These are phyloP conservation scores for Centropyge bicolor DNA, from an alignment of 2,797 vertebrate species.

Conservation along the genomic window DNA sequence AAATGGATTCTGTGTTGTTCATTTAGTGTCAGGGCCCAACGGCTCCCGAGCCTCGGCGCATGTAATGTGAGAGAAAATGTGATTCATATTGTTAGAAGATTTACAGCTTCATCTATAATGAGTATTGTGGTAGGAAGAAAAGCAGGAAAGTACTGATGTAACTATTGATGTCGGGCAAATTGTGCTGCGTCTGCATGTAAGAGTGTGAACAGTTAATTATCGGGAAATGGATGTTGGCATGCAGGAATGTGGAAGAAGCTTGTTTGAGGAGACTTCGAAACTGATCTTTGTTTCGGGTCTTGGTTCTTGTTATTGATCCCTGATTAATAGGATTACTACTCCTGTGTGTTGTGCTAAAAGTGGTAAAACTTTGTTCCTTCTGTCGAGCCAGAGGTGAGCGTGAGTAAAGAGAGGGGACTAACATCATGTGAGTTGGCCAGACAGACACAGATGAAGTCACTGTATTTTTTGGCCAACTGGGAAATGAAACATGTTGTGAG, in stretches of 20 bases:
- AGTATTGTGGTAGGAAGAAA: constrained; percentile 22
- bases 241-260: constrained; percentile 13
- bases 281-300: constrained; percentile 24
- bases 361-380: not conserved
- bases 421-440: not conserved
- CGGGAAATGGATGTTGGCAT: constrained; percentile 44
- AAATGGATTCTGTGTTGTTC: constrained; percentile 26
- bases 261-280: constrained; percentile 29
- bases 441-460: not conserved
- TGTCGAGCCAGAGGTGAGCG: constrained; percentile 1
- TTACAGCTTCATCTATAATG: constrained; percentile 29
- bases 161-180: constrained; percentile 31
- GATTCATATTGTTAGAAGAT: constrained; percentile 13
- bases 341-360: not conserved
- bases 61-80: constrained; percentile 18
- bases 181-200: constrained; percentile 43
- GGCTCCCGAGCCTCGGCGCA: constrained; percentile 2
- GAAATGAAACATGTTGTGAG: not conserved
- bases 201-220: constrained; percentile 55
- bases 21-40: not conserved
- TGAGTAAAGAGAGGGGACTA: not conserved
- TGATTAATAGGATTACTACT: constrained; percentile 28
- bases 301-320: constrained; percentile 40
- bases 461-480: not conserved
- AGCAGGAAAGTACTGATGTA: constrained; percentile 24